Percentiles rank a stretch among this genome's conserved stretches.
phyloP scores from a whole-genome alignment of 2,113 vertebrate genomes.

The Pelecanoides urinatrix region DNA sequence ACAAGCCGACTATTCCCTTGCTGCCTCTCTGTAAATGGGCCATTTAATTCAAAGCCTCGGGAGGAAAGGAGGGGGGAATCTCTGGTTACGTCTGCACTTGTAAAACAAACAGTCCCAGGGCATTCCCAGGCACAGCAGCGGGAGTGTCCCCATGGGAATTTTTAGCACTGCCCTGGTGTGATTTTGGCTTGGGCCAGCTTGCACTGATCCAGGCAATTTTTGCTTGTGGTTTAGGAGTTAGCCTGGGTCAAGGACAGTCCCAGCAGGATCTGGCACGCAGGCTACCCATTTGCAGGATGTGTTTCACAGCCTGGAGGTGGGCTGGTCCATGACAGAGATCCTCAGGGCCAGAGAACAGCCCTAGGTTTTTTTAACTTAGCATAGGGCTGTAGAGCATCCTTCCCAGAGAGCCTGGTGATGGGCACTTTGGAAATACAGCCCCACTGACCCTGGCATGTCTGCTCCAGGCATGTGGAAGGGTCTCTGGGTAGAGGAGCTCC shows the following conservation, averaged over 20 bases:
- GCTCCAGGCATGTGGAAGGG: neutral
- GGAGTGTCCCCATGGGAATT: neutral
- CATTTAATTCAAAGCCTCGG: neutral
- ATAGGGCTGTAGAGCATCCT: neutral
- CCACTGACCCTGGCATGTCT: no score
- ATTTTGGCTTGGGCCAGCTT: neutral
- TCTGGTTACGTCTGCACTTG: neutral
- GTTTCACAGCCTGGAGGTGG: neutral
- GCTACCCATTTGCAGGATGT: neutral
- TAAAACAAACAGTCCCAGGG: conserved; percentile 24
- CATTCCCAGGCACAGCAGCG: neutral
- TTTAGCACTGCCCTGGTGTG: neutral
- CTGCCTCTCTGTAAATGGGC: neutral
- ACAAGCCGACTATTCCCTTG: neutral
- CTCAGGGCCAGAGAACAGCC: neutral
- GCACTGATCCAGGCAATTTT: neutral
- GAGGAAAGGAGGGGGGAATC: neutral
- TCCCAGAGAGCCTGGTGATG: neutral
- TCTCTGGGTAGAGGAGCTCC: neutral
- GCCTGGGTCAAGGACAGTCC: neutral
- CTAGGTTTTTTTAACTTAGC: neutral
- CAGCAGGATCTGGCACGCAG: neutral
- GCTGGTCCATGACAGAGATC: neutral
- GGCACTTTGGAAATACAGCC: neutral
- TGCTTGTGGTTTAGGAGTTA: neutral